Evolutionary conservation across 2,888 invertebrate species (phyloP), one percentile per base, ranked within the genome.

Genomic region (Muschampia plurimacula): DNA sequence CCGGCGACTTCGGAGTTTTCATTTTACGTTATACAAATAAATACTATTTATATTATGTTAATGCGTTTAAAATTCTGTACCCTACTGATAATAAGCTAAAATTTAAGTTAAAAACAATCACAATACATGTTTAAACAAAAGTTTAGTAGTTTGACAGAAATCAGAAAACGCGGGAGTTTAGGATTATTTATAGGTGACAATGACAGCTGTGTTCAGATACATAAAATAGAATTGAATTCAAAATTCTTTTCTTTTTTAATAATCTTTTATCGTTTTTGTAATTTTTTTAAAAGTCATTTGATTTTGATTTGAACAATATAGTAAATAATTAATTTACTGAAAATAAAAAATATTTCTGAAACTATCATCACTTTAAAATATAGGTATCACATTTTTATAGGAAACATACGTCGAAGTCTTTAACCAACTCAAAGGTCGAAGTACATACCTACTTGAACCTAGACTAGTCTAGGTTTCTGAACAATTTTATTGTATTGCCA

Each of bases 1-100:
- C 89, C 12, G 90, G 87, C 15, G 89, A 86, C 78, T 90, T 91
- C 65, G 81, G 88, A 74, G 90, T 87, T 86, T 93, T 93, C 93
- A 93, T 93, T 70, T 78, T 89, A 77, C 2, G 36, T n/a, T 39
- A 65, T 9, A 65, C 64, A 46, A 67, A 62, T 72, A 60, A 15
- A 22, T 7, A 65, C 8, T 12, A 28, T 9, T 22, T n/a, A 41
- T 7, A 67, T 15, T 15, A 59, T 32, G 7, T 28, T 10, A 3
- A 5, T 13, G 32, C 59, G 59, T 13, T 60, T 32, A 39, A 13
- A 32, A 8, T 5, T 22, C 8, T n/a, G 6, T 59, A 13, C 9
- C 59, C 32, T 62, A 62, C n/a, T 62, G 7, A 8, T 32, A 46
- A n/a, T 8, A 3, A 12, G 32, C 8, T 7, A 7, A 70, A 49